phyloP scores from a whole-genome alignment of 2,113 vertebrate species.

The Rousettus leschenaultii region DNA sequence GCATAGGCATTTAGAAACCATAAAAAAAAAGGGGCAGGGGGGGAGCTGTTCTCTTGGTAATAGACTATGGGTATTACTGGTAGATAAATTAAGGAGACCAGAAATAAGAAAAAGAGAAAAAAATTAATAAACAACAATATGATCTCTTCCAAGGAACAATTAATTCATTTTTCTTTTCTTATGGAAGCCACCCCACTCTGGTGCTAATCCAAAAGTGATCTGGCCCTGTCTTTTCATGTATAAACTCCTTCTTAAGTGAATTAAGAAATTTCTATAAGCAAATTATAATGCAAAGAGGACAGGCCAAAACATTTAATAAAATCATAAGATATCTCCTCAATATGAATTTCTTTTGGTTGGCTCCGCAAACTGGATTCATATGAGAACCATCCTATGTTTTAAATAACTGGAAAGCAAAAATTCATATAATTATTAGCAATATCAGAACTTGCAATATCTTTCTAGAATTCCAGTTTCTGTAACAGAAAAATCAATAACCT shows the following conservation, averaged over 20 bases:
- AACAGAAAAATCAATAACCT: not conserved
- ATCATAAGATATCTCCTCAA: not conserved
- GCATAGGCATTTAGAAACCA: not conserved
- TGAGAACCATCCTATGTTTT: not conserved
- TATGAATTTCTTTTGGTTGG: not conserved
- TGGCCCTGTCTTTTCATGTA: not conserved
- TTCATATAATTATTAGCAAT: not conserved
- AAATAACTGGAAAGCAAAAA: not conserved
- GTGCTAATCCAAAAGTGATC: not conserved
- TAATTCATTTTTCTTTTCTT: not conserved
- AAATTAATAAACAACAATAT: not conserved
- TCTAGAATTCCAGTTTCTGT: not conserved
- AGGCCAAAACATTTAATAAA: not conserved
- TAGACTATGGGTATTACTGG: not conserved
- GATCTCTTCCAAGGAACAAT: not conserved
- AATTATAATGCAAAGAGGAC: not conserved
- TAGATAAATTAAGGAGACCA: not conserved
- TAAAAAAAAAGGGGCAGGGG: not conserved
- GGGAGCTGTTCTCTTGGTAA: not conserved
- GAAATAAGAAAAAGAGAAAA: not conserved
- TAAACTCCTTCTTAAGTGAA: not conserved
- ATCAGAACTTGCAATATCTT: not conserved
- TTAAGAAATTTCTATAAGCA: conserved; percentile 5
- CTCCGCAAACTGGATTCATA: not conserved
- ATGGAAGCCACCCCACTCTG: not conserved